A percentile compares a stretch with the other conserved stretches of the same genome.
Evolutionary conservation across 2,113 vertebrate genomes (phyloP).

Genomic region (Pogonocichla stellata): DNA sequence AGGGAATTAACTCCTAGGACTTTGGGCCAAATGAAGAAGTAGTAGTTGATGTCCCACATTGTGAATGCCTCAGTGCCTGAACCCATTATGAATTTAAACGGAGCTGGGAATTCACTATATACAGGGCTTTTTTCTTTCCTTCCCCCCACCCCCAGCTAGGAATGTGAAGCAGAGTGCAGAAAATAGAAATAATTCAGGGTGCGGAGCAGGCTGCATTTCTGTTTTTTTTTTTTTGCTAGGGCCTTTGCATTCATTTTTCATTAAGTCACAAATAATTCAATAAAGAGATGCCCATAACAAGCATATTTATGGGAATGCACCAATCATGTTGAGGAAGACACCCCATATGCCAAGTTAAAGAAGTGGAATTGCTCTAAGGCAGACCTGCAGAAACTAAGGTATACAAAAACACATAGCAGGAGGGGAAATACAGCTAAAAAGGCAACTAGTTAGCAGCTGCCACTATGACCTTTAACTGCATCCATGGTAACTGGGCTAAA

Average conservation of each 20-base stretch:
- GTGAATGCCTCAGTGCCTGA: conserved; percentile 75
- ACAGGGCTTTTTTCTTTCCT: background rate
- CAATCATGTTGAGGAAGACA: background rate
- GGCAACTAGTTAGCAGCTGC: conserved; percentile 90
- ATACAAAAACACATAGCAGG: conserved; percentile 63
- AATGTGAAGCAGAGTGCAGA: conserved; percentile 35
- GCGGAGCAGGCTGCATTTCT: background rate
- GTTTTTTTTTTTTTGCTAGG: conserved; percentile 32
- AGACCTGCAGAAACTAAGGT: conserved; percentile 60
- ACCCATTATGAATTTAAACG: conserved; percentile 71
- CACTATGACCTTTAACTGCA: conserved; percentile 91
- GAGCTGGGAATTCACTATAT: conserved; percentile 63
- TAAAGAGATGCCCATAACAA: conserved; percentile 16
- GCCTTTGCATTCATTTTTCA: background rate
- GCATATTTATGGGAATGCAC: conserved; percentile 12
- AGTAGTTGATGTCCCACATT: conserved; percentile 70
- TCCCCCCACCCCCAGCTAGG: background rate
- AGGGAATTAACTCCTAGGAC: conserved; percentile 78
- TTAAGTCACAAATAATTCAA: conserved; percentile 29
- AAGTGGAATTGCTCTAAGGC: conserved; percentile 46
- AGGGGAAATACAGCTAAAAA: conserved; percentile 79
- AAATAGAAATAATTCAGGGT: conserved; percentile 48
- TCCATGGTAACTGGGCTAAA: conserved; percentile 87
- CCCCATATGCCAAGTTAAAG: conserved; percentile 1
- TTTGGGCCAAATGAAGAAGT: conserved; percentile 68